Evolutionary conservation across 2,888 invertebrate species (phyloP).

Genomic region (Lasiommata megera): DNA sequence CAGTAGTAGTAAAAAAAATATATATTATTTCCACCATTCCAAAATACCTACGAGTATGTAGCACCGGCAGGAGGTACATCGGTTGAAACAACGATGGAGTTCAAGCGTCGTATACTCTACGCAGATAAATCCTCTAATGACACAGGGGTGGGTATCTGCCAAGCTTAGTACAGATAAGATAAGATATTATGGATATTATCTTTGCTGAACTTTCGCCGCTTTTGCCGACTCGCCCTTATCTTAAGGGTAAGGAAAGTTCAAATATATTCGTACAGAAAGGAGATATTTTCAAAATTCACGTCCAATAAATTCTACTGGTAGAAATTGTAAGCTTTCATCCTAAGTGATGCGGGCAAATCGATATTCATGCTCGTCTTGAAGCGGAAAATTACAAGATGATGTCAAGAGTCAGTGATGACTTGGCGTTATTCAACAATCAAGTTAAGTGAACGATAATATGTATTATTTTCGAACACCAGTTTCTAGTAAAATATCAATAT

Average conservation of each 20-base stretch:
- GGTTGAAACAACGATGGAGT: not conserved
- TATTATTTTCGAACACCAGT: too few relatives aligned
- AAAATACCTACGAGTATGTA: too few relatives aligned
- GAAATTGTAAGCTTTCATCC: not conserved
- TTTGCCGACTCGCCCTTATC: not conserved
- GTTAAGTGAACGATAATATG: too few relatives aligned
- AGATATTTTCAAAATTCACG: too few relatives aligned
- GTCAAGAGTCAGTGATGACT: not conserved
- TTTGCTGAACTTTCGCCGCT: not conserved
- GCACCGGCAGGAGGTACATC: too few relatives aligned
- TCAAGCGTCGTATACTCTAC: not conserved
- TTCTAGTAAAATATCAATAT: too few relatives aligned
- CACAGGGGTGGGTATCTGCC: not conserved
- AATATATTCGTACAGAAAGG: too few relatives aligned
- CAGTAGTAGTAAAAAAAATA: too few relatives aligned
- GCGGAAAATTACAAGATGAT: not conserved
- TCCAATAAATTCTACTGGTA: too few relatives aligned
- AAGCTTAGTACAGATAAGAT: not conserved
- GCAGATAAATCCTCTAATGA: not conserved
- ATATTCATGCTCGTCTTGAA: not conserved
- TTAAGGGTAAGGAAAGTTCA: too few relatives aligned
- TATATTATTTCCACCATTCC: too few relatives aligned
- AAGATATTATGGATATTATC: not conserved
- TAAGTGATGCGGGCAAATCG: not conserved
- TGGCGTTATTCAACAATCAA: not conserved